Evolutionary conservation across 2,113 vertebrate species (phyloP).

Genomic region (Calyptomena viridis): DNA sequence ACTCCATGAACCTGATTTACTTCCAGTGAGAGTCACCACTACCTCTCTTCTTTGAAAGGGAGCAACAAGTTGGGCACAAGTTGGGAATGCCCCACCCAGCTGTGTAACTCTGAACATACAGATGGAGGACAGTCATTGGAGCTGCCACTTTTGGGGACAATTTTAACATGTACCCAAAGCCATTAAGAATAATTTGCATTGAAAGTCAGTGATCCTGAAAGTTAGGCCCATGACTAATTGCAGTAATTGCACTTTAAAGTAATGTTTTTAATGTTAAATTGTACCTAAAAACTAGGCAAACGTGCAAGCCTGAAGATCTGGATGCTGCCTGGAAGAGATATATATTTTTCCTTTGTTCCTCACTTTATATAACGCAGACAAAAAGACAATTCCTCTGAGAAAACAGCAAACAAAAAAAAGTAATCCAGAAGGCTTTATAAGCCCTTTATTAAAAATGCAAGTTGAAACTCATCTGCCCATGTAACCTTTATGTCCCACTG

Average conservation of each 20-base stretch:
- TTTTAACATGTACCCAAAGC: neutral
- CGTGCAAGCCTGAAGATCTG: neutral
- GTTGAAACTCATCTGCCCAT: conserved; percentile 35
- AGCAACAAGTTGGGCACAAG: neutral
- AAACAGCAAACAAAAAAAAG: neutral
- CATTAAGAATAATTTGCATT: neutral
- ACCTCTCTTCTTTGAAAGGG: neutral
- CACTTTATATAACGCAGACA: neutral
- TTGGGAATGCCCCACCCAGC: neutral
- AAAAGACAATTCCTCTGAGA: neutral
- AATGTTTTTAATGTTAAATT: neutral
- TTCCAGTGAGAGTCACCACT: neutral
- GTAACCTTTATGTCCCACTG: conserved; percentile 21
- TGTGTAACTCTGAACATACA: neutral
- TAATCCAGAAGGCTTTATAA: neutral
- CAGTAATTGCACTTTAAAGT: neutral
- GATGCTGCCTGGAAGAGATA: neutral
- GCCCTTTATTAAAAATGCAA: conserved; percentile 43
- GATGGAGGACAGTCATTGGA: neutral
- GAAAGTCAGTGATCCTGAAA: neutral
- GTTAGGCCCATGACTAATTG: neutral
- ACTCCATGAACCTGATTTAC: neutral
- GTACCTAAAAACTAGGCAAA: neutral
- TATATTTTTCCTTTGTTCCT: neutral
- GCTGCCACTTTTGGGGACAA: neutral